phyloP scores from a whole-genome alignment of 2,888 invertebrate genomes.

The Platycheirus rosarum region DNA sequence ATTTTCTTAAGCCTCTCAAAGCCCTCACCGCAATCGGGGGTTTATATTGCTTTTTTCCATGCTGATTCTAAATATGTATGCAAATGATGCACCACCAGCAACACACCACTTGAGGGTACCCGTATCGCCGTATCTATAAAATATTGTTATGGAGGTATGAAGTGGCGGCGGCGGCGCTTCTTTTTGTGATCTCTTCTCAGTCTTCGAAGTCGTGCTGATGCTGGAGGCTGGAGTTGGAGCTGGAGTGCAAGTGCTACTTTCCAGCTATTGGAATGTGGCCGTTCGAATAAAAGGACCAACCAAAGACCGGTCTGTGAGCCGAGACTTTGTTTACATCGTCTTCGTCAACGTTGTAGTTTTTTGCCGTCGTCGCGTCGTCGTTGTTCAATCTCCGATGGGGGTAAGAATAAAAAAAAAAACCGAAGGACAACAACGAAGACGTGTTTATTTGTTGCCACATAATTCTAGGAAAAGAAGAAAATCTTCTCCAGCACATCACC shows the following conservation, averaged over 20 bases:
- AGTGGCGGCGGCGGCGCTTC: slow-evolving; percentile 55
- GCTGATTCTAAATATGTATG: slow-evolving; percentile 5
- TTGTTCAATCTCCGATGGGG: slow-evolving; percentile 8
- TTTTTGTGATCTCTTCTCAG: slow-evolving; percentile 30
- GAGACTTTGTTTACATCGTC: slow-evolving; percentile 69
- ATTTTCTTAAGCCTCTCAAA: slow-evolving; percentile 16
- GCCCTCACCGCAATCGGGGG: background rate
- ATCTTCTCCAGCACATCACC: slow-evolving; percentile 30
- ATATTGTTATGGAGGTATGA: slow-evolving; percentile 54
- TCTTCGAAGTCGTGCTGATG: slow-evolving; percentile 14
- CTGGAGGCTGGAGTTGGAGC: too few relatives aligned
- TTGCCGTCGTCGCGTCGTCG: slow-evolving; percentile 14
- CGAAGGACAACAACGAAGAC: slow-evolving; percentile 33
- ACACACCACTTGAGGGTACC: slow-evolving; percentile 21
- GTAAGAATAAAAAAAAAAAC: slow-evolving; percentile 15
- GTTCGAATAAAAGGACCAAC: slow-evolving; percentile 63
- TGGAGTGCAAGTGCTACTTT: slow-evolving; percentile 65
- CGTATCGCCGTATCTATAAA: slow-evolving; percentile 24
- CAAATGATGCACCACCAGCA: slow-evolving; percentile 16
- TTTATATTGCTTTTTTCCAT: background rate
- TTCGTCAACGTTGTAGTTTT: background rate
- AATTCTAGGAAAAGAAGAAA: slow-evolving; percentile 72
- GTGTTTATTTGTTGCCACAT: slow-evolving; percentile 57
- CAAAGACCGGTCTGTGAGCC: slow-evolving; percentile 55
- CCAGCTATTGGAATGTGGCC: slow-evolving; percentile 57